Conservation (phyloP, 2,113 vertebrate species). For the Crotophaga sulcirostris region DNA sequence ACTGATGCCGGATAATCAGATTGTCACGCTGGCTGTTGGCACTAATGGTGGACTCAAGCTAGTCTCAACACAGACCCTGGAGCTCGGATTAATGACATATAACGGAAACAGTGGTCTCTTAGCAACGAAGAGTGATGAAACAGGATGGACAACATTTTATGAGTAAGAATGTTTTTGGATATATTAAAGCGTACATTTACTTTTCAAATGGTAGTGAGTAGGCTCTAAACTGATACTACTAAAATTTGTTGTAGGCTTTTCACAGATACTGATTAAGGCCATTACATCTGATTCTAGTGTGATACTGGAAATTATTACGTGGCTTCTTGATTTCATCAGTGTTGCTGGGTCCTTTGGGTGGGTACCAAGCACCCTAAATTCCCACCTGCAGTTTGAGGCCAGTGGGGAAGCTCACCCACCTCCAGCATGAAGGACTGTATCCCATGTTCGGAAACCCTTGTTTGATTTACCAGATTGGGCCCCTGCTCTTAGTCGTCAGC, state of each 20-base stretch:
- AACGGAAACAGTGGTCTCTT: slow-evolving; percentile 91
- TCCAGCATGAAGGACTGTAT: not conserved
- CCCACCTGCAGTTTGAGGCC: not conserved
- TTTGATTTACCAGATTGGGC: not conserved
- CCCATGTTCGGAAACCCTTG: fast-evolving
- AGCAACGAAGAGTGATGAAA: slow-evolving; percentile 96
- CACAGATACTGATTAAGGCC: not conserved
- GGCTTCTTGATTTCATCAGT: not conserved
- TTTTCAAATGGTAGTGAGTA: slow-evolving; percentile 9
- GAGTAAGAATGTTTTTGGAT: slow-evolving; percentile 86
- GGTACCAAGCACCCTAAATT: not conserved
- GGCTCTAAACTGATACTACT: not conserved
- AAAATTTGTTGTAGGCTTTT: slow-evolving; percentile 13
- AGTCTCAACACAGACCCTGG: slow-evolving; percentile 88
- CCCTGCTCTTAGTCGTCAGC: not conserved
- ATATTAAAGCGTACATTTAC: slow-evolving; percentile 46
- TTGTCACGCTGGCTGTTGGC: slow-evolving; percentile 90
- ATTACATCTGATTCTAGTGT: not conserved
- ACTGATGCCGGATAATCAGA: slow-evolving; percentile 94
- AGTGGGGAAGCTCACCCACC: not conserved
- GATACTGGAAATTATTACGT: not conserved
- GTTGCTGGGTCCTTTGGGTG: not conserved
- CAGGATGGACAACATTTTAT: slow-evolving; percentile 98
- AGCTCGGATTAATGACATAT: slow-evolving; percentile 94
- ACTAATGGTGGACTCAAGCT: slow-evolving; percentile 88